Base-by-base conservation (phyloP, 2,888 invertebrate species). In the Drosophila meridionalis region DNA sequence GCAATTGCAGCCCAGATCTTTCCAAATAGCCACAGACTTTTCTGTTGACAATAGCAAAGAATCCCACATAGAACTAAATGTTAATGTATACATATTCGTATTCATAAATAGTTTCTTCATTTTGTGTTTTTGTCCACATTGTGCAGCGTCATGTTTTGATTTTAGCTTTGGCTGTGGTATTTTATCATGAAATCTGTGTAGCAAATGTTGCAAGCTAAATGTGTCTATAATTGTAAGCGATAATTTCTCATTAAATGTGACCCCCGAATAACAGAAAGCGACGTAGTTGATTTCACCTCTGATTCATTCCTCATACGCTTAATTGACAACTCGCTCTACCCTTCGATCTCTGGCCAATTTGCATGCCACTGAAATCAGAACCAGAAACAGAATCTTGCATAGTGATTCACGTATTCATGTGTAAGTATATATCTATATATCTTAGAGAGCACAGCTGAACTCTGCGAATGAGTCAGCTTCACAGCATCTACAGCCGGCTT, bases 121-220 rank as follows among this genome's bases (percentile, higher is more conserved):
- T 28, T 47, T 2, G 20, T 20, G 26, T 26, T 26, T 11, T 5
- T 47, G 47, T 28, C 14, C 4, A 8, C 14, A n/a, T 48, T 59
- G 9, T 52, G 63, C 48, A 52, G 43, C 53, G 48, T 76, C 68
- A 72, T 66, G 38, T 11, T 28, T 14, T 20, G 20, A 20, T 20
- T 20, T 20, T 20, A 20, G 20, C 20, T 20, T 20, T 32, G n/a
- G 26, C 53, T 48, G 12, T 9, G 6, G 42, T 9, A 14, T 38
- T 32, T 34, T 34, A 47, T 57, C 45, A 36, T 8, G 34, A 43
- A 50, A 60, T 62, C 45, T 57, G 56, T 67, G 60, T 57, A 14
- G 48, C 69, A 59, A 32, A 56, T 57, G 50, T 61, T 67, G 68
- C 69, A 65, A 42, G 53, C 32, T 7, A 55, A 40, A 48, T 66